A percentile compares a stretch with the other conserved stretches of the same genome.
These are phyloP conservation scores for Polydrusus tereticollis DNA, from an alignment of 2,888 invertebrate genomes.

Conservation along the genomic window DNA sequence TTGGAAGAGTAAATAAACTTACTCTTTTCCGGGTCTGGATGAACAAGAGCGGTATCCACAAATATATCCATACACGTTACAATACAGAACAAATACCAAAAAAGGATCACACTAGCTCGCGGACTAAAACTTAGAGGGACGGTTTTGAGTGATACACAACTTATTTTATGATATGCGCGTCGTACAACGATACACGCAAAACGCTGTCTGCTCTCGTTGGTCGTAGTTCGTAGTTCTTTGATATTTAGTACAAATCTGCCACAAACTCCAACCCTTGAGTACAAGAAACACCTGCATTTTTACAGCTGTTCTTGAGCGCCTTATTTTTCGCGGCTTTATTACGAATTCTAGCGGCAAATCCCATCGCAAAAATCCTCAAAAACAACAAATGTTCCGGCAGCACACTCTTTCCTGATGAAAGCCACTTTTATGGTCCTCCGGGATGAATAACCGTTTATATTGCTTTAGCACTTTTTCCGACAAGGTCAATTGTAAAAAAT, in stretches of 20 bases:
- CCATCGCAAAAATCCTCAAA: conserved; percentile 5
- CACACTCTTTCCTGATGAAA: conserved; percentile 8
- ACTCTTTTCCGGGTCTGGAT: too few species aligned
- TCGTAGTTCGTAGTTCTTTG: too few species aligned
- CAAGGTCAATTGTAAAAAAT: conserved; percentile 24
- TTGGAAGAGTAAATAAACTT: too few species aligned
- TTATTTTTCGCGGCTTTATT: conserved; percentile 12
- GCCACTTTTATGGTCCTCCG: conserved; percentile 13
- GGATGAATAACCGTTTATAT: conserved; percentile 26
- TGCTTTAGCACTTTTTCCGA: neutral
- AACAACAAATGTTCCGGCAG: conserved; percentile 20
- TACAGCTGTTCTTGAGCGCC: neutral
- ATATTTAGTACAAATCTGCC: neutral
- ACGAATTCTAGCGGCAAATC: conserved; percentile 16
- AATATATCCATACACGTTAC: too few species aligned
- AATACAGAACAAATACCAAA: too few species aligned
- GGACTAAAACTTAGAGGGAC: too few species aligned
- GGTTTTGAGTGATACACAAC: too few species aligned
- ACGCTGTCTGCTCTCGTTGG: too few species aligned
- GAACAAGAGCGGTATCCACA: too few species aligned
- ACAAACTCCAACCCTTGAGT: neutral
- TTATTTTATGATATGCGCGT: too few species aligned
- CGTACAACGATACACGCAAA: too few species aligned
- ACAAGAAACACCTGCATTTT: neutral
- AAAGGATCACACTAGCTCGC: too few species aligned